Evolutionary conservation across 1,140 invertebrate genomes (phyloP).

Genomic region (Temnothorax longispinosus): DNA sequence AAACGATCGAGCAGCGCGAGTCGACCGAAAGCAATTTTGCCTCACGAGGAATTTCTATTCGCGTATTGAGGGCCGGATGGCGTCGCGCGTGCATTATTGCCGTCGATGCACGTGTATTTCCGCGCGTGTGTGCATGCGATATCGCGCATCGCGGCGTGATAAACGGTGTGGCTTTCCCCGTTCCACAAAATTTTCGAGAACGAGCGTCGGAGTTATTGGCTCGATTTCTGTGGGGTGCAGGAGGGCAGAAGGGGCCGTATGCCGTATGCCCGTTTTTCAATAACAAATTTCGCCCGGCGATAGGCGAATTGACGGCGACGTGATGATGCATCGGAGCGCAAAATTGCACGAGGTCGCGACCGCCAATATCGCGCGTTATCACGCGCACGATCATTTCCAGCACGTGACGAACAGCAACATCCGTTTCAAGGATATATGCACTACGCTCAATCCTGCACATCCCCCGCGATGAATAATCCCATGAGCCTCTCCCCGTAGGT

Average conservation of each 20-base stretch:
- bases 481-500: neutral
- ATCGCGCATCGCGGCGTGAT: constrained; percentile 1
- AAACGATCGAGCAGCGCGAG: constrained; percentile 13
- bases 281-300: constrained; percentile 48
- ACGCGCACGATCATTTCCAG: constrained; percentile 23
- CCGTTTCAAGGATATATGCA: neutral
- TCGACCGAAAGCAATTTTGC: constrained; percentile 12
- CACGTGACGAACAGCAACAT: constrained; percentile 18
- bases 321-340: constrained; percentile 59
- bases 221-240: constrained; percentile 1
- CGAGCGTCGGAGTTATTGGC: constrained; percentile 40
- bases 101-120: constrained; percentile 1
- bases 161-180: constrained; percentile 27
- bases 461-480: neutral
- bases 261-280: constrained; percentile 43
- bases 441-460: neutral
- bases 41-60: constrained; percentile 51
- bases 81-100: constrained; percentile 31
- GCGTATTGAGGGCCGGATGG: neutral
- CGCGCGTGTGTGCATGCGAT: neutral
- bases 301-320: constrained; percentile 54
- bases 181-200: constrained; percentile 41
- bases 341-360: constrained; percentile 59
- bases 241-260: neutral
- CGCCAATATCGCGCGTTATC: constrained; percentile 54